Evolutionary conservation across 2,888 invertebrate genomes (phyloP).

Genomic region (Phaedon cochleariae): DNA sequence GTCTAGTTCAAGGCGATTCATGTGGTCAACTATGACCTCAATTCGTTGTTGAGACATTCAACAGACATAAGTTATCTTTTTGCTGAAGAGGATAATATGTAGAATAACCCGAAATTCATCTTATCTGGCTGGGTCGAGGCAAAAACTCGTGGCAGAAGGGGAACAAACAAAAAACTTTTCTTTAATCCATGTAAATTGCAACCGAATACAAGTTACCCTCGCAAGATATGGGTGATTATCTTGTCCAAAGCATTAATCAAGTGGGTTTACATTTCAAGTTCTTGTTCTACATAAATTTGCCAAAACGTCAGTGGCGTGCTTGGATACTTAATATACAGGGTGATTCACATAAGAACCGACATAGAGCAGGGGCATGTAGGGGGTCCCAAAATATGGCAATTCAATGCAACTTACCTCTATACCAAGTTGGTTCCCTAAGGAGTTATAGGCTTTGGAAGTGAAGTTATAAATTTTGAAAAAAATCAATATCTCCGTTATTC

Average conservation of each 20-base stretch:
- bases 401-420: too few relatives aligned
- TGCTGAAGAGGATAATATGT: neutral
- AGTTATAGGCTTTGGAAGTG: too few relatives aligned
- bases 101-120: conserved; percentile 2
- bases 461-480: too few relatives aligned
- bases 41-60: neutral
- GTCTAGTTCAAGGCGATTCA: too few relatives aligned
- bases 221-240: conserved; percentile 45
- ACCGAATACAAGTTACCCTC: conserved; percentile 8
- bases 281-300: conserved; percentile 42
- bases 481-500: too few relatives aligned
- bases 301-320: conserved; percentile 22
- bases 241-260: conserved; percentile 49
- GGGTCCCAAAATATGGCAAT: too few relatives aligned
- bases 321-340: too few relatives aligned
- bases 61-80: neutral
- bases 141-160: conserved; percentile 8
- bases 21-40: neutral
- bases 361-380: too few relatives aligned
- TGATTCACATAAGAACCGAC: too few relatives aligned
- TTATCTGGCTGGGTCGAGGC: neutral
- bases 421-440: too few relatives aligned
- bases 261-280: conserved; percentile 42
- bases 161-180: conserved; percentile 14
- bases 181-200: conserved; percentile 14